Evolutionary conservation across 2,113 vertebrate species (phyloP).

Genomic region (Pardalotus punctatus): DNA sequence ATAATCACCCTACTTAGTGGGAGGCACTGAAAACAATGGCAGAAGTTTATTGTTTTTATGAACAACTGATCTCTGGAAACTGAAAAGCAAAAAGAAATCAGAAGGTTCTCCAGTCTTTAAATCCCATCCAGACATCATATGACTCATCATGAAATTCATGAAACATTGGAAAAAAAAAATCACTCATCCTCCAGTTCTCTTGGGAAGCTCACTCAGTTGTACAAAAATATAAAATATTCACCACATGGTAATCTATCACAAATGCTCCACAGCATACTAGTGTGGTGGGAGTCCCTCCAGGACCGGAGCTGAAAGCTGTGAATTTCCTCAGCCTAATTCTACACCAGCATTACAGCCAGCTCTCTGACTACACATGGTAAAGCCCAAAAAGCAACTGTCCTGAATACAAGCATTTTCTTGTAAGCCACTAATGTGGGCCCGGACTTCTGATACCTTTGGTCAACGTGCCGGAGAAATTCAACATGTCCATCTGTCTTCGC

Average conservation of each 20-base stretch:
- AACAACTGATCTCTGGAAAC: not conserved
- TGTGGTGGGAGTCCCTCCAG: not conserved
- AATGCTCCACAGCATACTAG: not conserved
- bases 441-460: not conserved
- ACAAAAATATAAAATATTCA: not conserved
- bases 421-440: not conserved
- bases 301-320: not conserved
- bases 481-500: not conserved
- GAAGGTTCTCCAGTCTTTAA: not conserved
- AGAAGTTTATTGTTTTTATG: not conserved
- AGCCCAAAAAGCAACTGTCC: not conserved
- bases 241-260: not conserved
- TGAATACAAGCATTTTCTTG: not conserved
- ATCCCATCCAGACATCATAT: not conserved
- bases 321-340: not conserved
- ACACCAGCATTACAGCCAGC: not conserved
- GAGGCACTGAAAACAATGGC: not conserved
- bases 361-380: not conserved
- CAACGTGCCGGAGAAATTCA: not conserved
- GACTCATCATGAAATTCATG: not conserved
- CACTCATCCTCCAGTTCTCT: not conserved
- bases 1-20: not conserved
- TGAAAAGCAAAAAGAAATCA: not conserved
- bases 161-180: not conserved
- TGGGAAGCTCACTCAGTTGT: not conserved